Evolutionary conservation across 1,140 invertebrate genomes (phyloP).

Genomic region (Drosophila repletoides): DNA sequence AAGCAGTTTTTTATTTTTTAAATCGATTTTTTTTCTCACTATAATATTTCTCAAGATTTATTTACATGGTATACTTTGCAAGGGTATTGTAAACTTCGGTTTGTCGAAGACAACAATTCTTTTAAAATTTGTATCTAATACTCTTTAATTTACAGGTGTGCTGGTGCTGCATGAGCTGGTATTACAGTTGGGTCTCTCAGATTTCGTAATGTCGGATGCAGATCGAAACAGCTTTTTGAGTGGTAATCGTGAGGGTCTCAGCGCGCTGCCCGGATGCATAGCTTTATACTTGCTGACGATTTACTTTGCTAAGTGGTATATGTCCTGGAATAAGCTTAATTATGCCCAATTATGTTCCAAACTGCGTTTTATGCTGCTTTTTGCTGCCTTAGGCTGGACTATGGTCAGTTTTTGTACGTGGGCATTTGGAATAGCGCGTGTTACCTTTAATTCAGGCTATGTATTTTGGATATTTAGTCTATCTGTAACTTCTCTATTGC

Average conservation of each 20-base stretch:
- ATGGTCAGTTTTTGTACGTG: conserved; percentile 18
- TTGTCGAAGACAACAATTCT: too few species aligned
- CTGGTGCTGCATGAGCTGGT: conserved; percentile 88
- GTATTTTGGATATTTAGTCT: conserved; percentile 38
- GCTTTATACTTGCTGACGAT: conserved; percentile 90
- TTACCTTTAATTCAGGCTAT: conserved; percentile 60
- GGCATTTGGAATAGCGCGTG: conserved; percentile 47
- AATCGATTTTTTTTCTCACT: too few species aligned
- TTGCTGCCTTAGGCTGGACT: conserved; percentile 14
- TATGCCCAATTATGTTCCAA: conserved; percentile 21
- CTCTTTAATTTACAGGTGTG: conserved; percentile 73
- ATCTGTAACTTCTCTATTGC: conserved; percentile 16
- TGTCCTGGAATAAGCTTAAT: conserved; percentile 16
- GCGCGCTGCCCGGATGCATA: conserved; percentile 92
- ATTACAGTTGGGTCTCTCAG: conserved; percentile 85
- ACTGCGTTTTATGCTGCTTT: conserved; percentile 20
- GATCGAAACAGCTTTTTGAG: conserved; percentile 86
- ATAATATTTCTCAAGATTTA: too few species aligned
- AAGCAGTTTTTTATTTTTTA: too few species aligned
- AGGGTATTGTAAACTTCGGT: too few species aligned
- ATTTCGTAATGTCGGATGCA: conserved; percentile 88
- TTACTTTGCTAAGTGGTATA: conserved; percentile 83
- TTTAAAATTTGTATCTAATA: not conserved
- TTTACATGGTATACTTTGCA: too few species aligned
- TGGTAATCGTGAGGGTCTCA: conserved; percentile 95